Conservation (phyloP, 2,113 vertebrate genomes). For the Antechinus flavipes region DNA sequence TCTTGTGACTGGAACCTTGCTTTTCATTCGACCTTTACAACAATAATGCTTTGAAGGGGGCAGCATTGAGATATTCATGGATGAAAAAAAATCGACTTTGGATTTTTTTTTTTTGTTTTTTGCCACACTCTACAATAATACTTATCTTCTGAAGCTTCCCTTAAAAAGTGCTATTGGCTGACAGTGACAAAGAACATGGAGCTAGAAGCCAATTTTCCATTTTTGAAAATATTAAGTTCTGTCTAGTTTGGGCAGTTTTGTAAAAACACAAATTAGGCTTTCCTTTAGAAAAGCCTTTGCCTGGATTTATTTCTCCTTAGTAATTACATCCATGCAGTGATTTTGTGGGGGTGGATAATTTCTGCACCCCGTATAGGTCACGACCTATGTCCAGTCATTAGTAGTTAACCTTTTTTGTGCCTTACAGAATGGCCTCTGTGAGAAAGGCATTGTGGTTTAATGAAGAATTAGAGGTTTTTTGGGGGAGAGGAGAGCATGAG, state of each 20-base stretch:
- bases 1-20: background rate
- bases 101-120: background rate
- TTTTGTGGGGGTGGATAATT: background rate
- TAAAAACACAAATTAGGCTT: background rate
- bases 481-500: background rate
- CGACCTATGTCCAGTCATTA: background rate
- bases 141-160: background rate
- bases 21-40: background rate
- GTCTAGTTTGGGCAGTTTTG: background rate
- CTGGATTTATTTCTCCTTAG: background rate
- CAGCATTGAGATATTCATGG: background rate
- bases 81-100: background rate
- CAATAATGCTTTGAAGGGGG: background rate
- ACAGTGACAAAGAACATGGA: background rate
- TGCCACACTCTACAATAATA: background rate
- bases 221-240: background rate
- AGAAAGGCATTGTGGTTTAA: background rate
- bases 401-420: background rate
- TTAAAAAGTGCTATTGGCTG: background rate
- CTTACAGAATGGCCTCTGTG: background rate
- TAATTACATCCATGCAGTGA: background rate
- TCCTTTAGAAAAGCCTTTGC: background rate
- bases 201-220: background rate
- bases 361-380: background rate
- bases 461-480: background rate